Evolutionary conservation across 2,797 vertebrate genomes (phyloP).

Genomic region (Macroramphosus scolopax): DNA sequence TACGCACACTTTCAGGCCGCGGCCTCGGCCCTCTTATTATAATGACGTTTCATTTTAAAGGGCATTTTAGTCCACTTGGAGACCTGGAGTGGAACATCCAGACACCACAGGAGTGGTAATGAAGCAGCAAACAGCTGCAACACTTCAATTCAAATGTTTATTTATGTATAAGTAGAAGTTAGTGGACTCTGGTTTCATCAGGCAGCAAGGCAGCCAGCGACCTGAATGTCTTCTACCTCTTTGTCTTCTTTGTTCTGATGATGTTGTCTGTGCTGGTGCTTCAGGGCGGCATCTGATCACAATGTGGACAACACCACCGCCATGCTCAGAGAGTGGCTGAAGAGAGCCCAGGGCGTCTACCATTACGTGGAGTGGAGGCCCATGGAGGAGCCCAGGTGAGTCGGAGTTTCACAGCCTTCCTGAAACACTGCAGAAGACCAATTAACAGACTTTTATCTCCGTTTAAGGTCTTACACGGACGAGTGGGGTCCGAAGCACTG

Average conservation of each 20-base stretch:
- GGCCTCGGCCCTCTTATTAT: conserved; percentile 14
- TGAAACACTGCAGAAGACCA: too few relatives aligned
- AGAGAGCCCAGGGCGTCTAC: conserved; percentile 83
- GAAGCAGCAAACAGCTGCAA: conserved; percentile 3
- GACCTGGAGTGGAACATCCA: too few relatives aligned
- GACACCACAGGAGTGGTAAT: conserved; percentile 1
- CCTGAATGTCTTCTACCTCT: too few relatives aligned
- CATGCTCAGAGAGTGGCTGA: conserved; percentile 91
- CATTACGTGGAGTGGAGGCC: conserved; percentile 97
- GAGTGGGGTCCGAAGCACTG: conserved; percentile 96
- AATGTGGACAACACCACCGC: conserved; percentile 92
- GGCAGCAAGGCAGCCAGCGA: too few relatives aligned
- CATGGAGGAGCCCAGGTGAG: conserved; percentile 89
- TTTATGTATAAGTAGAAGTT: too few relatives aligned
- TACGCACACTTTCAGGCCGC: conserved; percentile 5
- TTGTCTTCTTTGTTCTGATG: too few relatives aligned
- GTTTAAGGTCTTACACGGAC: conserved; percentile 87
- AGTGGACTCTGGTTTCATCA: too few relatives aligned
- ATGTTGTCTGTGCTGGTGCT: conserved; percentile 29
- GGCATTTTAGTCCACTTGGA: conserved; percentile 7
- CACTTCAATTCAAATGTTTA: too few relatives aligned
- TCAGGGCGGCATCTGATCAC: conserved; percentile 93
- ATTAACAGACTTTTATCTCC: too few relatives aligned
- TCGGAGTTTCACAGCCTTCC: conserved; percentile 19
- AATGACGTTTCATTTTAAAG: conserved; percentile 29